Base-by-base conservation (phyloP, 2,113 vertebrate species). In the Herpetotheres cachinnans region DNA sequence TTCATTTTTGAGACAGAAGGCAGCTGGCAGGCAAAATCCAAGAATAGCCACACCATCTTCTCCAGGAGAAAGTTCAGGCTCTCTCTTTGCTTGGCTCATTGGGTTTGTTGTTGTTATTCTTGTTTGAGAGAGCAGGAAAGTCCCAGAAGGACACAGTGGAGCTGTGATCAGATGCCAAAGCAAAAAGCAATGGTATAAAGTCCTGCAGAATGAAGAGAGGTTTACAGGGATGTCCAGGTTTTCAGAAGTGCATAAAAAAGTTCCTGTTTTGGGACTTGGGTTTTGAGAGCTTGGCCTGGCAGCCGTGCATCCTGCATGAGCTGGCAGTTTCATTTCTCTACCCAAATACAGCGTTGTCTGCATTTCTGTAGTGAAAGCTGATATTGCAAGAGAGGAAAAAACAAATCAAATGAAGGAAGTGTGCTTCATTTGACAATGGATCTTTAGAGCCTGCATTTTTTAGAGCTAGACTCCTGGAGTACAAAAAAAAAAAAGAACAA, bases 341-440 rank as follows among this genome's bases (percentile, higher is more conserved):
- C 44, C 59, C 81, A 90, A 91, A 86, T 69, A 71, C 2, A 9
- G 69, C 38, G 44, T 34, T 95, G 83, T 96, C 91, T 93, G 70
- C 72, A 79, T 93, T 94, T 84, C 86, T 91, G 65, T 89, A 95
- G 77, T 81, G 96, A 92, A 97, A 97, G 66, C 38, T 91, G 93
- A 97, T 92, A 95, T 22, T 74, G 61, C 83, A 89, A 72, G 81
- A 95, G 86, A 95, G 89, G 83, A 95, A 95, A 95, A 92, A 95
- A 94, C 92, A 97, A 96, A 96, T 95, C 92, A 89, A 94, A 91
- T 0, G 9, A 94, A 81, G 83, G 69, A 91, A 92, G 66, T 95
- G 89, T 95, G 86, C 94, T 97, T 95, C 95, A 89, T 91, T 94
- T 95, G 94, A 97, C 92, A 97, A 94, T 96, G 94, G 65, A 65